Conservation (phyloP, 2,113 vertebrate species). For the Conger conger region DNA sequence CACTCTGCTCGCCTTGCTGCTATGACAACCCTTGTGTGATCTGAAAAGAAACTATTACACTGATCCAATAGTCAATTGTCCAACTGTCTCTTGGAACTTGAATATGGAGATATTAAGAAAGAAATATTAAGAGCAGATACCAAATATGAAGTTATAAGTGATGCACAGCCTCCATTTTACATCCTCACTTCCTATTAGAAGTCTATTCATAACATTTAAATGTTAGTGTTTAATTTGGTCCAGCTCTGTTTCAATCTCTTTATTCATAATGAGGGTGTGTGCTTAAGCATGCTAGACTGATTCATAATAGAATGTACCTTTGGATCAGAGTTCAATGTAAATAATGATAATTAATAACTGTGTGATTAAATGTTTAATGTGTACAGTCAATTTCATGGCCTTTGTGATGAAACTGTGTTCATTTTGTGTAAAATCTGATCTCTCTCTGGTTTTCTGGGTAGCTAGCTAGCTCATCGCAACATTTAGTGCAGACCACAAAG, state of each 20-base stretch:
- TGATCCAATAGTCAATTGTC: not conserved
- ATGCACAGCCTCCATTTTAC: not conserved
- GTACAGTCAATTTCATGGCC: not conserved
- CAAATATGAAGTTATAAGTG: not conserved
- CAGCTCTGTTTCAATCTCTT: not conserved
- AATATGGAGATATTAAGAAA: not conserved
- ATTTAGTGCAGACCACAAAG: no score
- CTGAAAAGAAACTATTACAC: not conserved
- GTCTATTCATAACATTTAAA: not conserved
- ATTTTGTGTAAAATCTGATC: not conserved
- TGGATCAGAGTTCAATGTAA: not conserved
- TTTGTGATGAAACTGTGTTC: not conserved
- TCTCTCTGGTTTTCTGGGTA: not conserved
- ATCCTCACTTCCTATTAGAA: not conserved
- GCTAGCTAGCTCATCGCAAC: no score
- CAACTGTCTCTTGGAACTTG: not conserved
- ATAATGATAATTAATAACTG: constrained; percentile 10
- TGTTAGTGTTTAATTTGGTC: not conserved
- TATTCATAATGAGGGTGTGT: constrained; percentile 17
- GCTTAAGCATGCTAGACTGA: constrained; percentile 5
- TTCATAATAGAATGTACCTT: constrained; percentile 4
- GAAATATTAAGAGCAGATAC: not conserved
- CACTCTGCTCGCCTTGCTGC: not conserved
- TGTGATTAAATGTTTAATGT: constrained; percentile 8
- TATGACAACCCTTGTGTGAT: not conserved